These are phyloP conservation scores for Notarius lentiginosus DNA, from an alignment of 2,113 vertebrate species.

Conservation along the genomic window DNA sequence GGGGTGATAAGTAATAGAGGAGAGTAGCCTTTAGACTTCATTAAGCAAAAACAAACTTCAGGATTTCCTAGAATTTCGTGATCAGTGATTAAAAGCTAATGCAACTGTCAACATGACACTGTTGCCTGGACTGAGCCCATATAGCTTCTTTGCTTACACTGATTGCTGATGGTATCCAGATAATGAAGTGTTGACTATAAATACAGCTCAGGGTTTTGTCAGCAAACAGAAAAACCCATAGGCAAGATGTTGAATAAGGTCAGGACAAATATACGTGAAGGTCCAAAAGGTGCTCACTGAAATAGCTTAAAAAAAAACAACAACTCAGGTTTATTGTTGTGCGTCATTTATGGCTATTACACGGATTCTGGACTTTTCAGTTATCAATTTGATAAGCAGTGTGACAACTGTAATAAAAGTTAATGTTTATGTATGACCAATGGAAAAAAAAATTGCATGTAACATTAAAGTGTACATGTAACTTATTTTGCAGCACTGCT, in stretches of 20 bases:
- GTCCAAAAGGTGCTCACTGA: not conserved
- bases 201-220: not conserved
- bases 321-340: not conserved
- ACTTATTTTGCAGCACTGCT: not conserved
- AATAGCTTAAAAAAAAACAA: not conserved
- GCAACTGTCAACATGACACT: not conserved
- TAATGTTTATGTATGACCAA: not conserved
- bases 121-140: not conserved
- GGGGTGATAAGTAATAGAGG: not conserved
- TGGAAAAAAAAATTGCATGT: not conserved
- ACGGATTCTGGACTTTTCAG: not conserved
- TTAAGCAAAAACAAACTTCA: not conserved
- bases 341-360: not conserved
- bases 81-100: not conserved
- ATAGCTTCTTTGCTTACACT: not conserved
- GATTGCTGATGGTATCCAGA: slow-evolving; percentile 30
- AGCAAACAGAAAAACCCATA: not conserved
- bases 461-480: not conserved
- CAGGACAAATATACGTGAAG: not conserved
- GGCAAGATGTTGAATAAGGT: not conserved
- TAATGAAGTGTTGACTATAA: slow-evolving; percentile 38
- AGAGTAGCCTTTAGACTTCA: not conserved
- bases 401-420: not conserved
- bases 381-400: not conserved
- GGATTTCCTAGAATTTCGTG: not conserved